phyloP scores from a whole-genome alignment of 2,113 vertebrate genomes.

The Dissostichus mawsoni region DNA sequence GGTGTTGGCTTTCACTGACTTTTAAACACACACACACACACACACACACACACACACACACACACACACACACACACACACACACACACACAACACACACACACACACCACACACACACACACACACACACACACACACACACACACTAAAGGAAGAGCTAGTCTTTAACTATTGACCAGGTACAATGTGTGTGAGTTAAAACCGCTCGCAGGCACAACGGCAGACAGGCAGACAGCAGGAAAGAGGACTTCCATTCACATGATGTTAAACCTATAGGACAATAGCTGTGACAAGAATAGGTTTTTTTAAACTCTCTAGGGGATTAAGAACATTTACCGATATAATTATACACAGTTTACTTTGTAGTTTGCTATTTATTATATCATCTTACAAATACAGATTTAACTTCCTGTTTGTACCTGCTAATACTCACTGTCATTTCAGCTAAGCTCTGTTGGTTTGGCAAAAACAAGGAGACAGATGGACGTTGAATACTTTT shows the following conservation, averaged over 20 bases:
- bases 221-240: conserved; percentile 67
- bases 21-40: conserved; percentile 54
- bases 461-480: background rate
- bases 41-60: conserved; percentile 18
- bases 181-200: conserved; percentile 54
- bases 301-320: background rate
- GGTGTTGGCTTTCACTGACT: conserved; percentile 79
- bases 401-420: conserved; percentile 8
- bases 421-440: background rate
- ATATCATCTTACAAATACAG: conserved; percentile 17
- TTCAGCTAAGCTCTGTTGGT: background rate
- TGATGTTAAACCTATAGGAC: conserved; percentile 49
- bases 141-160: conserved; percentile 30
- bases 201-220: conserved; percentile 71
- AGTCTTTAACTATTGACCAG: conserved; percentile 60
- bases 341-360: conserved; percentile 32
- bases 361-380: conserved; percentile 10
- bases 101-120: conserved; percentile 18
- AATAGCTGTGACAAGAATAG: conserved; percentile 62
- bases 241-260: conserved; percentile 70
- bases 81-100: conserved; percentile 14
- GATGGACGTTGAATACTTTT: background rate
- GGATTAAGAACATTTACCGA: conserved; percentile 51
- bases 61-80: conserved; percentile 14
- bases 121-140: conserved; percentile 17